Base-by-base conservation (phyloP, 2,113 vertebrate genomes). In the Prolemur simus region DNA sequence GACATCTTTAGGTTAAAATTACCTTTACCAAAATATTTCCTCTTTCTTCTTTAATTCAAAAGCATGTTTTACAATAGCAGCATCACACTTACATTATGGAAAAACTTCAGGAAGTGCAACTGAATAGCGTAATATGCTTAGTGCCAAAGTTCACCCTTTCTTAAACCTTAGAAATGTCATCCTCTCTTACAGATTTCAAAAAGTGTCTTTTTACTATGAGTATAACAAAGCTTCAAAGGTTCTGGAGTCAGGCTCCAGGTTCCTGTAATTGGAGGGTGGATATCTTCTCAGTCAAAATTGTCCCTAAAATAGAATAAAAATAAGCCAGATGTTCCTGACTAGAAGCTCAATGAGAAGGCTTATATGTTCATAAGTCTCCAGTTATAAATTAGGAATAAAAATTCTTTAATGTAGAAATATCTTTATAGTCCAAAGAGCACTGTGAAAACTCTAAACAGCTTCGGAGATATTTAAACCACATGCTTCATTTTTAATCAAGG, bases 181-280 rank as follows among this genome's bases (percentile, higher is more conserved):
- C 21, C 54, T 88, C 56, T 88, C 54, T 94, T 63, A 20, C 52
- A 91, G 81, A 17, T 96, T 97, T 97, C 90, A 95, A 78, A 97
- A 96, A 88, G 39, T 94, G 29, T 95, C 86, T 95, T 56, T 97
- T 91, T 95, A 93, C 63, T 21, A 49, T n/a, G 88, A 91, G 66
- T 83, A 56, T 78, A 94, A 96, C 92, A 97, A 97, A 97, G 91
- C 86, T 96, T 97, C 97, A 97, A 92, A 97, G 78, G 37, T 89
- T 95, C 66, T 25, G 3, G 21, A 89, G 60, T 92, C 82, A 93
- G 73, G 37, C 45, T 89, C 32, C 73, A 94, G 82, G 29, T 13
- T 82, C 47, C 49, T 94, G 8, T 96, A 96, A 97, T 96, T 95
- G 82, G 77, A 95, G 68, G 23, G 73, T 84, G 8, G 73, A 66